A percentile compares a stretch with the other conserved stretches of the same genome.
phyloP scores from a whole-genome alignment of 2,888 invertebrate species.

The Magallana nippona region DNA sequence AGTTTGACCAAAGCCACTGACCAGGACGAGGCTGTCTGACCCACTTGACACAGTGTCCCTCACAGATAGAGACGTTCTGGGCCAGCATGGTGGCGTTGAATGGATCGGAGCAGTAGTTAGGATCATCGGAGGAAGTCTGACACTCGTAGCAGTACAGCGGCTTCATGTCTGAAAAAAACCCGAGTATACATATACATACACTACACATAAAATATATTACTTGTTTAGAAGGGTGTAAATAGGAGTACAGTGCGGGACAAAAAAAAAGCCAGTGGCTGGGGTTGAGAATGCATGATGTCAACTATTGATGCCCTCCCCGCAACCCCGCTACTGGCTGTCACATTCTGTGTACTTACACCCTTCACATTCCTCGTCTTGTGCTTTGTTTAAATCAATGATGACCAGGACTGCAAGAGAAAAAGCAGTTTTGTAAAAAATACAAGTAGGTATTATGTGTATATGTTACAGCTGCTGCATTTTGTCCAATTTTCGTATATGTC shows the following conservation, averaged over 20 bases:
- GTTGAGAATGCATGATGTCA: background rate
- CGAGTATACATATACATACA: too few species aligned
- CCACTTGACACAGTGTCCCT: conserved; percentile 50
- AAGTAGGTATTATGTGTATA: background rate
- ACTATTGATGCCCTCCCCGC: background rate
- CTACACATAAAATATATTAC: too few species aligned
- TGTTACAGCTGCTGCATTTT: background rate
- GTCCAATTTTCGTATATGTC: too few species aligned
- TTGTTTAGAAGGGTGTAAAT: too few species aligned
- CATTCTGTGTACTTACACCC: conserved; percentile 21
- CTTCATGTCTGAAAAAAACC: conserved; percentile 12
- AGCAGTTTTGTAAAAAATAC: background rate
- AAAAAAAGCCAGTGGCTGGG: too few species aligned
- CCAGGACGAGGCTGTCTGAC: conserved; percentile 39
- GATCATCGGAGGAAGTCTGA: conserved; percentile 17
- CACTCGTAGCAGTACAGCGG: conserved; percentile 48
- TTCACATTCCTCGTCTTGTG: conserved; percentile 32
- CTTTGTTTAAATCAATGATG: conserved; percentile 25
- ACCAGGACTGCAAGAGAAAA: conserved; percentile 31
- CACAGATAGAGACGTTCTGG: conserved; percentile 27
- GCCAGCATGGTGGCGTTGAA: conserved; percentile 43
- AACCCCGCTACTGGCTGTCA: too few species aligned
- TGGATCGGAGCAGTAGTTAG: conserved; percentile 49
- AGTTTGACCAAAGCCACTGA: background rate
- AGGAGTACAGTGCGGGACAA: too few species aligned